Conservation (phyloP, 2,797 vertebrate species). For the Okamejei kenojei region DNA sequence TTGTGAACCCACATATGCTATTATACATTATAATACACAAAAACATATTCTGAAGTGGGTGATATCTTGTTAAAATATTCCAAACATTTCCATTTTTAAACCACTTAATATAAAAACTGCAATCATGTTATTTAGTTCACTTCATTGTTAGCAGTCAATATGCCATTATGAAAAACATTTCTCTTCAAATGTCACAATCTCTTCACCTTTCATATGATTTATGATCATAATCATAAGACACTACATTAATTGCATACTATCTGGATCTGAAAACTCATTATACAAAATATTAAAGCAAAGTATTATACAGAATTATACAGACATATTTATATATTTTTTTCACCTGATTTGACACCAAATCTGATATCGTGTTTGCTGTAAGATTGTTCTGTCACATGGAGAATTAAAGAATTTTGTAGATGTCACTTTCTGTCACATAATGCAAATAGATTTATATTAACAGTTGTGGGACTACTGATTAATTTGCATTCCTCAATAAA, state of each 20-base stretch:
- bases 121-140: background rate
- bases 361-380: constrained; percentile 40
- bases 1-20: background rate
- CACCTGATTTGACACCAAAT: background rate
- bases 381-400: constrained; percentile 33
- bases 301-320: background rate
- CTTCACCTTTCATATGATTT: background rate
- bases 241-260: background rate
- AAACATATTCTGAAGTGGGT: background rate
- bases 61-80: background rate
- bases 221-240: background rate
- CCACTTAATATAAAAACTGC: background rate
- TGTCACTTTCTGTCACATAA: background rate
- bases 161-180: background rate
- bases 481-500: constrained; percentile 22
- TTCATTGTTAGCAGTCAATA: background rate
- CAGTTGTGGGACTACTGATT: background rate
- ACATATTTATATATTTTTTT: background rate
- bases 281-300: background rate
- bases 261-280: background rate
- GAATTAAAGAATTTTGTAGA: background rate
- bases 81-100: background rate
- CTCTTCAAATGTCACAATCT: background rate
- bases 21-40: background rate
- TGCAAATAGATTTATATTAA: background rate